Base-by-base conservation (phyloP, 2,888 invertebrate genomes). In the Amphipoea oculea region DNA sequence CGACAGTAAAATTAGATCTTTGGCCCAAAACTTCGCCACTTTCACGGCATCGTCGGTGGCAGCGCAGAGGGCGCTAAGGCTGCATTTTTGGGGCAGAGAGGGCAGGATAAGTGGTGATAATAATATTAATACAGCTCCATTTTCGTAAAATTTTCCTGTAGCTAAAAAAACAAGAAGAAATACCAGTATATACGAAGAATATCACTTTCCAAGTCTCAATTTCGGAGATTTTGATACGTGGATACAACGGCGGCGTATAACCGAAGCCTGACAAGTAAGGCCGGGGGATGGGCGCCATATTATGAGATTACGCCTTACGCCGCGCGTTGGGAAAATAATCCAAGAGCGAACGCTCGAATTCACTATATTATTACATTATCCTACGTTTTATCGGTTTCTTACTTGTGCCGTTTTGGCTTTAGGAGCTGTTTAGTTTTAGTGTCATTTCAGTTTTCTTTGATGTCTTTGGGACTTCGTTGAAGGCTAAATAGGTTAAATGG, bases 281-380 rank as follows among this genome's bases (percentile, higher is more conserved):
- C 81, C 86, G 80, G 78, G 78, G 76, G 77, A 79, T 79, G 78
- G 78, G 66, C 69, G 84, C 77, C 71, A 79, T 89, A 87, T 88
- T 89, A 91, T 89, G 88, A 87, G 91, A 92, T 92, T 91, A 92
- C 86, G 69, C 74, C 81, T 86, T 86, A 86, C 86, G 86, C 83
- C 77, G 42, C 84, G 81, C 73, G 75, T 82, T 79, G 73, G 75
- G 79, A 72, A 81, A 80, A 80, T 86, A 89, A 85, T 87, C 86
- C 87, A 76, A 72, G 85, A 82, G 73, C 75, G 77, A 85, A 79
- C 82, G 83, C 66, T 69, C 74, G 74, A 87, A 85, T 87, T 85
- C 74, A 73, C 66, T 78, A 79, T 86, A 88, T 78, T 78, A 83
- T 87, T 85, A 81, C 78, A 86, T 89, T 88, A 89, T 85, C 86